These are phyloP conservation scores for Hydrolagus colliei DNA, from an alignment of 2,797 vertebrate species.

Conservation along the genomic window DNA sequence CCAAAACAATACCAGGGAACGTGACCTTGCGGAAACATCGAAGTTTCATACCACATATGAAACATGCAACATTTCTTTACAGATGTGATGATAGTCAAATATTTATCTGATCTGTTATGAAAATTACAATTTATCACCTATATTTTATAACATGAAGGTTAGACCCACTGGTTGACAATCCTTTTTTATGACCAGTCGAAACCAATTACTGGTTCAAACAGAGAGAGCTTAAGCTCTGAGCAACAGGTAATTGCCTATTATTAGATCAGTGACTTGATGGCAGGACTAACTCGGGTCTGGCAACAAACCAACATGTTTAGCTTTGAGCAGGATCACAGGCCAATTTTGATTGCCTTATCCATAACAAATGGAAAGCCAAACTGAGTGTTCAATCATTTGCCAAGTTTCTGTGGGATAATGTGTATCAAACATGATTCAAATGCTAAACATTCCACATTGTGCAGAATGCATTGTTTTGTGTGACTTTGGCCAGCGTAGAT, in stretches of 20 bases:
- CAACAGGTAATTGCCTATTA: conserved; percentile 26
- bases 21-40: background rate
- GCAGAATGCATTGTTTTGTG: conserved; percentile 12
- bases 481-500: background rate
- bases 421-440: conserved; percentile 9
- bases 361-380: background rate
- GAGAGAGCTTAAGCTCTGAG: background rate
- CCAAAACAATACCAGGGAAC: background rate
- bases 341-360: background rate
- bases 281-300: background rate
- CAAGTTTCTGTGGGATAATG: conserved; percentile 1
- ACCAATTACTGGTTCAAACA: background rate
- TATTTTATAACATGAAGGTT: background rate
- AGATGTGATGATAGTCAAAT: too few species aligned
- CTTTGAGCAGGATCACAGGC: background rate
- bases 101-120: too few species aligned
- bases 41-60: background rate
- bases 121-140: background rate
- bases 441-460: conserved; percentile 14
- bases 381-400: background rate
- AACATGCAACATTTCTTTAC: too few species aligned
- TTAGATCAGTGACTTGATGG: conserved; percentile 14
- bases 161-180: background rate
- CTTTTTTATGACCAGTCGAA: background rate
- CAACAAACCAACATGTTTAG: background rate